A percentile compares a stretch with the other conserved stretches of the same genome.
Conservation (phyloP, 2,888 invertebrate genomes). For the Drosophila engyochracea region DNA sequence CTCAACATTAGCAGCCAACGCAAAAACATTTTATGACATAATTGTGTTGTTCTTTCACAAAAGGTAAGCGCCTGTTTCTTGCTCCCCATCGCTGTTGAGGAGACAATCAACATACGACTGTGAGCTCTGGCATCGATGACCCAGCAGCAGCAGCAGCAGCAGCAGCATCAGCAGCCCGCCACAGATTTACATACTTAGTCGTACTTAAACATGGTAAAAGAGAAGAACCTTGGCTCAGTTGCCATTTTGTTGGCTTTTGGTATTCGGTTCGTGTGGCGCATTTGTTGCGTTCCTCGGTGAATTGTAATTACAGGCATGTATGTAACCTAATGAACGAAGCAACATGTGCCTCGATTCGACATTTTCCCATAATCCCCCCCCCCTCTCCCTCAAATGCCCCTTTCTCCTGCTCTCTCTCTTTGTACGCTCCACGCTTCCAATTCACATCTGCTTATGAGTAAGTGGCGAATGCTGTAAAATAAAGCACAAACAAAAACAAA, state of each 20-base stretch:
- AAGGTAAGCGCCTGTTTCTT: constrained; percentile 42
- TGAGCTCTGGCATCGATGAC: constrained; percentile 65
- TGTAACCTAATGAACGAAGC: constrained; percentile 59
- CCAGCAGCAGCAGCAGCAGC: constrained; percentile 15
- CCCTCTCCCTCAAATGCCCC: neutral
- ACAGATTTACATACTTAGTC: constrained; percentile 48
- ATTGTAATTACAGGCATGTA: constrained; percentile 79
- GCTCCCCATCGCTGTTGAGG: neutral
- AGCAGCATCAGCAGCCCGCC: neutral
- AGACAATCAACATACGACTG: constrained; percentile 51
- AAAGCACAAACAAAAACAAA: constrained; percentile 40
- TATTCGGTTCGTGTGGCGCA: constrained; percentile 35
- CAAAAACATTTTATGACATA: constrained; percentile 76
- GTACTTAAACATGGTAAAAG: constrained; percentile 16
- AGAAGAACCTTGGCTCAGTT: constrained; percentile 21
- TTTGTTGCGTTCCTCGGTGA: constrained; percentile 65
- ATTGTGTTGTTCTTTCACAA: constrained; percentile 65
- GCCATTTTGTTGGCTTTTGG: constrained; percentile 3
- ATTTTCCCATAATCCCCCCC: neutral
- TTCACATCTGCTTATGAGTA: constrained; percentile 41
- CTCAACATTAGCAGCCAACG: constrained; percentile 58
- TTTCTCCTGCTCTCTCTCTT: neutral
- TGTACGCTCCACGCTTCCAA: neutral
- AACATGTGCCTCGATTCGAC: constrained; percentile 44
- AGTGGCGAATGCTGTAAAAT: constrained; percentile 73